phyloP scores from a whole-genome alignment of 2,888 invertebrate species.

The Phasia obesa region DNA sequence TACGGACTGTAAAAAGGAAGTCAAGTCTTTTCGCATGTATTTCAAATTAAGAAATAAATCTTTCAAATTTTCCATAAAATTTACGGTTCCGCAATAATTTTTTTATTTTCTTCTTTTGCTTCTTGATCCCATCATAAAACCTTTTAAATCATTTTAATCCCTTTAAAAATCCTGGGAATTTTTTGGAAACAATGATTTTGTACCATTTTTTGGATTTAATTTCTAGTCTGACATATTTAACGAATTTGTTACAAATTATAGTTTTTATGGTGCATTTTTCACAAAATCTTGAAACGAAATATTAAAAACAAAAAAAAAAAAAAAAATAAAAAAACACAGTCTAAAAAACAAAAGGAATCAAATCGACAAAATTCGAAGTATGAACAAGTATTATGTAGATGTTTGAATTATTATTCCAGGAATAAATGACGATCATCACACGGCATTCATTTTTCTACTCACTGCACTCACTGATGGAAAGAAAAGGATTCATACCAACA shows the following conservation, averaged over 20 bases:
- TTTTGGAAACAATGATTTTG: background rate
- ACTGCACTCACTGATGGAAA: conserved; percentile 15
- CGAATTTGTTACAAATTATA: conserved; percentile 69
- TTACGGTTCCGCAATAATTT: background rate
- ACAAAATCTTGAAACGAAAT: conserved; percentile 21
- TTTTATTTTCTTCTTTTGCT: background rate
- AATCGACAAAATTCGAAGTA: conserved; percentile 24
- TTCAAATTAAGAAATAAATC: conserved; percentile 43
- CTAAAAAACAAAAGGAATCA: conserved; percentile 49
- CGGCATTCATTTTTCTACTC: conserved; percentile 55
- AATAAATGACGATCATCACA: conserved; percentile 59
- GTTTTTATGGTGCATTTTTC: conserved; percentile 61
- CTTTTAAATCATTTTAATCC: conserved; percentile 49
- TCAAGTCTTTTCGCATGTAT: background rate
- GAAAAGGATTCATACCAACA: conserved; percentile 70
- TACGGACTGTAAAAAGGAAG: background rate
- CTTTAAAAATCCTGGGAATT: conserved; percentile 43
- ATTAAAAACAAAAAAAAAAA: conserved; percentile 17
- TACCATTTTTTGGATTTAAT: conserved; percentile 38
- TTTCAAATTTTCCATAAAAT: conserved; percentile 26
- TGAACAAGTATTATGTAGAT: conserved; percentile 40
- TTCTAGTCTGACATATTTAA: conserved; percentile 65
- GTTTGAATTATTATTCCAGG: conserved; percentile 68
- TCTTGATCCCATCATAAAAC: conserved; percentile 30
- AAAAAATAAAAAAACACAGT: background rate